Evolutionary conservation across 2,888 invertebrate species (phyloP).

Genomic region (Colostygia pectinataria): DNA sequence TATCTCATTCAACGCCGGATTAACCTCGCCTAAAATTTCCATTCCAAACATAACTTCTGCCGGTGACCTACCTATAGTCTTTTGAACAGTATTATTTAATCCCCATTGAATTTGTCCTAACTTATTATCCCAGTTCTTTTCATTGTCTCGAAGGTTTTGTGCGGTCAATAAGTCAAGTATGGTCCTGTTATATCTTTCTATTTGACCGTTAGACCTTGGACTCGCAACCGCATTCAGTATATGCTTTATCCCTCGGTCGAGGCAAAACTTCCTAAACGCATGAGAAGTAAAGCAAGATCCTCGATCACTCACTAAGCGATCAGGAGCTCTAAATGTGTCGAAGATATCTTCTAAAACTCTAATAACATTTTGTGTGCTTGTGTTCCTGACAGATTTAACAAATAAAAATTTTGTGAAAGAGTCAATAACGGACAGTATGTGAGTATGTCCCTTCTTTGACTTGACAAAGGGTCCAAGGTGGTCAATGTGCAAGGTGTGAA

Average conservation of each 20-base stretch:
- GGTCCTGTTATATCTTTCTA: slow-evolving; percentile 1
- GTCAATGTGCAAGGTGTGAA: slow-evolving; percentile 3
- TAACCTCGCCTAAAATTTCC: neutral
- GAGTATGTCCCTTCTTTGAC: neutral
- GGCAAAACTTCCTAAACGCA: neutral
- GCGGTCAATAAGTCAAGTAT: neutral
- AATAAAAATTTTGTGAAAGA: neutral
- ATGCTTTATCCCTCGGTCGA: neutral
- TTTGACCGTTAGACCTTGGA: slow-evolving; percentile 1
- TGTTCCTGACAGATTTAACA: slow-evolving; percentile 1
- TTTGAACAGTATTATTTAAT: neutral
- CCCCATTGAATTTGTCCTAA: slow-evolving; percentile 1
- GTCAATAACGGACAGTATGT: neutral
- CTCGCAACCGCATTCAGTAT: slow-evolving; percentile 1
- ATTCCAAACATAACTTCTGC: slow-evolving; percentile 3
- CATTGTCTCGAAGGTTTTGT: neutral
- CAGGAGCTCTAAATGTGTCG: neutral
- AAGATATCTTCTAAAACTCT: neutral
- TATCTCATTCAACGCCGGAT: slow-evolving; percentile 1
- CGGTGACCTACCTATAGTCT: slow-evolving; percentile 1
- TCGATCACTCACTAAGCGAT: neutral
- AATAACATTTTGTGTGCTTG: neutral
- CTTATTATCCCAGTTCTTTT: neutral
- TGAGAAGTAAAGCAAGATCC: neutral
- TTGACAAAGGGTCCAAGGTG: slow-evolving; percentile 4